Conservation (phyloP, 2,797 vertebrate species). For the Sebastes melanostomus region DNA sequence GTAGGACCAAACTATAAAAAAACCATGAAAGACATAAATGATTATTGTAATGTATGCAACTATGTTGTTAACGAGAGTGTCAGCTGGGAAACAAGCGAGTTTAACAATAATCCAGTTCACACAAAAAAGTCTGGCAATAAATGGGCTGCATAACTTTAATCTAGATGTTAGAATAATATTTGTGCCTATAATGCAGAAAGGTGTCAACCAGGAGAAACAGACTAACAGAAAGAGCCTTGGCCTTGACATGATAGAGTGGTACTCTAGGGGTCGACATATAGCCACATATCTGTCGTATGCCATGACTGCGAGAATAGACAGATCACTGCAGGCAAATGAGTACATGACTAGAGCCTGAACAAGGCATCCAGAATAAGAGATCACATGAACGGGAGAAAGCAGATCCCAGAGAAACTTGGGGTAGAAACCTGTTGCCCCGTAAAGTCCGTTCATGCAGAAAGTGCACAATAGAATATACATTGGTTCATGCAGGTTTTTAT, state of each 20-base stretch:
- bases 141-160: slow-evolving; percentile 33
- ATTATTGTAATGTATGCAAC: slow-evolving; percentile 22
- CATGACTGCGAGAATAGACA: slow-evolving; percentile 50
- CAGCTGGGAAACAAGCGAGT: slow-evolving; percentile 38
- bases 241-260: slow-evolving; percentile 56
- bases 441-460: slow-evolving; percentile 51
- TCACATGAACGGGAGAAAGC: slow-evolving; percentile 43
- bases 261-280: slow-evolving; percentile 50
- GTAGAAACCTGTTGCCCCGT: slow-evolving; percentile 54
- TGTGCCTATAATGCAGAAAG: background rate
- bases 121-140: slow-evolving; percentile 34
- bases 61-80: background rate
- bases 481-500: slow-evolving; percentile 53
- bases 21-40: background rate
- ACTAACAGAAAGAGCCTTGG: background rate
- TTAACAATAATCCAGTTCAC: slow-evolving; percentile 46
- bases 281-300: slow-evolving; percentile 63
- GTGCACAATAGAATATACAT: slow-evolving; percentile 60
- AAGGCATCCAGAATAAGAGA: slow-evolving; percentile 57
- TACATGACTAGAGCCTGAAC: slow-evolving; percentile 47
- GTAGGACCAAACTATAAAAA: slow-evolving; percentile 51
- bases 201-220: slow-evolving; percentile 15
- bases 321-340: slow-evolving; percentile 30
- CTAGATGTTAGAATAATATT: slow-evolving; percentile 28
- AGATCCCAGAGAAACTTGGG: slow-evolving; percentile 59